Conservation (phyloP, 2,797 vertebrate species). For the Microcaecilia unicolor region DNA sequence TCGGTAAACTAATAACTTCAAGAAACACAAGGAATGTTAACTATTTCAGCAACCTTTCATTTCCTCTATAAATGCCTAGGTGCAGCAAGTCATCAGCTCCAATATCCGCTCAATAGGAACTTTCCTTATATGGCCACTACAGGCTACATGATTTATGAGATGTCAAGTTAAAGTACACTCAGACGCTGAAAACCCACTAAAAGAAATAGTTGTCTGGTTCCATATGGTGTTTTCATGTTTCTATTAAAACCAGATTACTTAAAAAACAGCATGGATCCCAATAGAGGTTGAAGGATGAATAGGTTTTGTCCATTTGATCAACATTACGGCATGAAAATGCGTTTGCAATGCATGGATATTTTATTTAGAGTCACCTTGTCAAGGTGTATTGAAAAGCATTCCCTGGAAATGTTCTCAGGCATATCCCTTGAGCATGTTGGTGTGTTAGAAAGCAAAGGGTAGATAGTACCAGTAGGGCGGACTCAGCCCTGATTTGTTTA, state of each 20-base stretch:
- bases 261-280: constrained; percentile 16
- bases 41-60: constrained; percentile 27
- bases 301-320: constrained; percentile 24
- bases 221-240: constrained; percentile 33
- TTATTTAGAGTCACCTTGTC: constrained; percentile 19
- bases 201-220: constrained; percentile 35
- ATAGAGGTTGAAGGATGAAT: constrained; percentile 19
- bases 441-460: constrained; percentile 1
- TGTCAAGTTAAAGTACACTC: constrained; percentile 36
- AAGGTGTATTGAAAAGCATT: constrained; percentile 6
- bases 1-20: constrained; percentile 29
- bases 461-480: too few relatives aligned
- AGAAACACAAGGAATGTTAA: constrained; percentile 3
- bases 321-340: constrained; percentile 26
- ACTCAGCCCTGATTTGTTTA: too few relatives aligned
- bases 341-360: constrained; percentile 8
- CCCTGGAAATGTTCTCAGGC: background rate
- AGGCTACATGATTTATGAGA: constrained; percentile 44
- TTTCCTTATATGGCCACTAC: constrained; percentile 36
- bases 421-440: too few relatives aligned
- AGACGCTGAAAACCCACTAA: constrained; percentile 22
- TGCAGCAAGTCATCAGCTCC: constrained; percentile 25
- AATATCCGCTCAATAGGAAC: constrained; percentile 43
- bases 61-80: constrained; percentile 36
- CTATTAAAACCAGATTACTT: constrained; percentile 36